Evolutionary conservation across 2,113 vertebrate species (phyloP), one percentile per base, ranked within the genome.

Genomic region (Puma concolor): DNA sequence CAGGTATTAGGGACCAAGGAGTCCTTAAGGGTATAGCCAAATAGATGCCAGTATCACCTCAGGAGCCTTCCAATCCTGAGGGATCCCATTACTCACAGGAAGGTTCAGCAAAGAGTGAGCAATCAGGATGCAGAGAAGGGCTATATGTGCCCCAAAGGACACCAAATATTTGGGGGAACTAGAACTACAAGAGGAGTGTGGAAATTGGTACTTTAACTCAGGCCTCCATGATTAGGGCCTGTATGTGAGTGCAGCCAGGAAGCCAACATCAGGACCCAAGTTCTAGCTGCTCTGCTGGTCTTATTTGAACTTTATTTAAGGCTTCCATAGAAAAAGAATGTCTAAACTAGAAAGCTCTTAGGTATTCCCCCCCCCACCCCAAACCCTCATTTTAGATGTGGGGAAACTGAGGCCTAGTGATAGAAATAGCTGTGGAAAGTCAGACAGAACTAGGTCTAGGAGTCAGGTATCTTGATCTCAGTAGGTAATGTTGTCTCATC

Each of bases 21-120:
- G 7, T 74, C 12, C 29, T 94, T 67, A 38, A 79, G 21, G n/a
- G 16, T 83, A 0, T 7, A 91, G 23, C 8, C 69, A 93, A 48
- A 80, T 36, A 93, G 27, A 92, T 72, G 21, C 48, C 25, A 77
- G n/a, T 44, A 48, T 82, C 27, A 86, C 31, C 67, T 89, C n/a
- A 87, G 54, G 60, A 76, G 11, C 1, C 19, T 96, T 66, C 33
- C 27, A 79, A 21, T 90, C 90, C 90, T 92, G 29, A 84, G 84
- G 63, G 95, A 97, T 85, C 17, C 16, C n/a, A 79, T 95, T 97
- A 82, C 9, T 94, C 38, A 82, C 2, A 74, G 66, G 33, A 96
- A 69, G 5, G 2, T 64, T 94, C 60, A 57, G 41, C 67, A 88
- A 82, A 15, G 17, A 92, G 31, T 44, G n/a, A 89, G 33, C 36